Conservation (phyloP, 35 echinoderm and acorn worm species). For the Stichopus chloronotus region DNA sequence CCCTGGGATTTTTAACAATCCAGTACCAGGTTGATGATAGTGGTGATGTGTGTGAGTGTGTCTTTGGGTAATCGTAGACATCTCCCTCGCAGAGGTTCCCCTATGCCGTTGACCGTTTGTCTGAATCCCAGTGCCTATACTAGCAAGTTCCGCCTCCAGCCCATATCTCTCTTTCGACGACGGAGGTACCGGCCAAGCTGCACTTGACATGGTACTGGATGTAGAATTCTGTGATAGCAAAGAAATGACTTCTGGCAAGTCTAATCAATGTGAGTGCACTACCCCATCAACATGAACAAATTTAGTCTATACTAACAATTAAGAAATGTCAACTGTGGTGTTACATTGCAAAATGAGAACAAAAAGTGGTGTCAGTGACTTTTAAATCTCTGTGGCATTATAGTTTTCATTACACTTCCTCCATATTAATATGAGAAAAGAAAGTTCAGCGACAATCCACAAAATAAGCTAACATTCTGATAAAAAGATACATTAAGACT, state of each 20-base stretch:
- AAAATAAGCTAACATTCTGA: too few relatives aligned
- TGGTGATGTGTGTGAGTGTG: constrained; percentile 80
- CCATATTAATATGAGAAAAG: too few relatives aligned
- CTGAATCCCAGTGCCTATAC: neutral
- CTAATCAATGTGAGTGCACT: neutral
- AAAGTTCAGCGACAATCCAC: too few relatives aligned
- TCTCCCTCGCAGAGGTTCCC: constrained; percentile 21
- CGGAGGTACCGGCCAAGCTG: constrained; percentile 70
- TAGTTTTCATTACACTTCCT: too few relatives aligned
- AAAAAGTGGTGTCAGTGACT: too few relatives aligned
- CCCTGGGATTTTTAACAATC: too few relatives aligned
- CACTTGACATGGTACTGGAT: constrained; percentile 65
- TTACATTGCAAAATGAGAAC: neutral
- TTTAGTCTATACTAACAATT: neutral
- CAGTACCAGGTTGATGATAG: constrained; percentile 74
- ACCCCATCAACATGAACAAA: neutral
- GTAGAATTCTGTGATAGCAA: constrained; percentile 41
- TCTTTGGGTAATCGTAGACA: neutral
- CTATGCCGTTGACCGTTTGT: neutral
- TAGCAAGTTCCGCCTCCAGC: neutral
- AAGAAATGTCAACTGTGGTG: neutral
- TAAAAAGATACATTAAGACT: too few relatives aligned
- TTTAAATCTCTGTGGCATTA: too few relatives aligned
- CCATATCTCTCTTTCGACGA: constrained; percentile 24
- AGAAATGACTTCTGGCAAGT: neutral